Evolutionary conservation across 2,113 vertebrate species (phyloP).

Genomic region (Alligator mississippiensis): DNA sequence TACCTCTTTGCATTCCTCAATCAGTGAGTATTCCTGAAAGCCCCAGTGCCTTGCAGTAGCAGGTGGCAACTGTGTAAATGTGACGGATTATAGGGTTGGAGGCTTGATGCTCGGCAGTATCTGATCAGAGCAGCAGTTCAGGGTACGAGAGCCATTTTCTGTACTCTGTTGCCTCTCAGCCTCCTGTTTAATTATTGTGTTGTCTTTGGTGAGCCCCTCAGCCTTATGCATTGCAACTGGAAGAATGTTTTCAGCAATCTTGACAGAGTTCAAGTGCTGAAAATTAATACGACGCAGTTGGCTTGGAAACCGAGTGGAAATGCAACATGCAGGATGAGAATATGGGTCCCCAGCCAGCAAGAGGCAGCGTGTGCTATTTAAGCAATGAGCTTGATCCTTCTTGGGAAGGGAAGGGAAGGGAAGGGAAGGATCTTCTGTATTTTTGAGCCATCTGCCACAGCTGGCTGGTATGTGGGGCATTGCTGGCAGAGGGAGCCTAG

Average conservation of each 20-base stretch:
- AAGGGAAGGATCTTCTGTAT: background rate
- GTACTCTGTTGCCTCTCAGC: background rate
- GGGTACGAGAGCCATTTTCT: background rate
- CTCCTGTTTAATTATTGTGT: background rate
- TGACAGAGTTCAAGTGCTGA: background rate
- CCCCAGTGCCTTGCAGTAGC: background rate
- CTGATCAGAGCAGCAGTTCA: background rate
- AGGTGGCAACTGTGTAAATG: background rate
- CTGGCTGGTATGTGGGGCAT: too few relatives aligned
- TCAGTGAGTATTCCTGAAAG: constrained; percentile 88
- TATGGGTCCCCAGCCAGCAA: background rate
- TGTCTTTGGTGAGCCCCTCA: background rate
- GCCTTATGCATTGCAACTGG: too few relatives aligned
- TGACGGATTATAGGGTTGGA: background rate
- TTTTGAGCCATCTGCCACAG: background rate
- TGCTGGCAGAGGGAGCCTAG: background rate
- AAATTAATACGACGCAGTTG: background rate
- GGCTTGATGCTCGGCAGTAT: accelerated
- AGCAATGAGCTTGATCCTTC: background rate
- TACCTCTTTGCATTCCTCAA: constrained; percentile 98
- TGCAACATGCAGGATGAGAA: background rate
- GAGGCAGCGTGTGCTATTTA: background rate
- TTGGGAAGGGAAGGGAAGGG: background rate
- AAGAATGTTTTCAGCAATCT: background rate
- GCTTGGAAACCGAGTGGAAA: background rate